Evolutionary conservation across 2,888 invertebrate genomes (phyloP), one percentile per base, ranked within the genome.

Genomic region (Lacanobia wlatinum): DNA sequence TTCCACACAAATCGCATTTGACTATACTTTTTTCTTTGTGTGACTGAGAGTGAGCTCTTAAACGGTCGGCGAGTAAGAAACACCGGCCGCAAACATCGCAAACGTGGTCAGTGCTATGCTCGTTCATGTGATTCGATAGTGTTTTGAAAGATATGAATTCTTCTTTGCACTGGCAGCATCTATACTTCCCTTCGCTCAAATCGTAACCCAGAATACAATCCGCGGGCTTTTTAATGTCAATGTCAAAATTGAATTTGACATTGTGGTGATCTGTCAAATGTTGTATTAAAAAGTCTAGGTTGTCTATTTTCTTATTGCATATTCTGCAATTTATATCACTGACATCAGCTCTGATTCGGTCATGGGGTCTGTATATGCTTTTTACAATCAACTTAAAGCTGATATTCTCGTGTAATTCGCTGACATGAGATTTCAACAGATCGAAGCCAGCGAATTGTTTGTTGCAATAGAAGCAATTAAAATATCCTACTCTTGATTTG

Each of bases 1-100:
- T 85, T 0, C 76, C 84, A 58, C 87, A 87, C 1, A 63, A 52
- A 6, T 85, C 70, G 12, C 87, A 87, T 73, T 84, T 83, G 0
- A 75, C 80, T 1, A 66, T 12, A 50, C 74, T 70, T 1, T 52
- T 70, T 9, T 58, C 76, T 12, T 56, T 69, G n/a, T 87, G 87
- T 1, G 64, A 63, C 23, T 60, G 58, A 2, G 67, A 65, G 10
- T 87, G 87, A 0, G 87, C 82, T 59, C 82, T 65, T n/a, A 87
- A 68, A 7, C 87, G 72, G 16, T 83, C 80, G 0, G 84, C 74
- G 0, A 87, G 59, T 43, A 95, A 85, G 60, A 95, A 96, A 2
- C 92, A 92, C 71, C 94, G 93, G 0, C 93, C 94, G 73, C 96
- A 96, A 6, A 94, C 90, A 62, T 93, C 90, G 73, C 96, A 96